These are phyloP conservation scores for Pheosia tremula DNA, from an alignment of 2,888 invertebrate species.

Conservation along the genomic window DNA sequence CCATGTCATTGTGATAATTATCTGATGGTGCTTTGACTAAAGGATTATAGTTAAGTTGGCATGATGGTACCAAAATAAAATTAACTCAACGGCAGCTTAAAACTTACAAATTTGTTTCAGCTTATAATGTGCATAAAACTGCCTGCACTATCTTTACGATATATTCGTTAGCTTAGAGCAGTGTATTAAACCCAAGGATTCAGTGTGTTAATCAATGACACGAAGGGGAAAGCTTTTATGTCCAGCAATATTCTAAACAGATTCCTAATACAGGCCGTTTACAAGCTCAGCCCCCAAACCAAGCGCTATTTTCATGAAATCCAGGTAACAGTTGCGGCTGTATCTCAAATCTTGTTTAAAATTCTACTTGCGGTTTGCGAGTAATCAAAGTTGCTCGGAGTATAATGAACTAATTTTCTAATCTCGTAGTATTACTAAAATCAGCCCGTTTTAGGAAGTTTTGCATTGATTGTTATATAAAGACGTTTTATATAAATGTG, in stretches of 20 bases:
- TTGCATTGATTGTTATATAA: neutral
- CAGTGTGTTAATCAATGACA: neutral
- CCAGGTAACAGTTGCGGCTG: conserved; percentile 24
- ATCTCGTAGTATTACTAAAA: conserved; percentile 6
- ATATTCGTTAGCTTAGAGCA: neutral
- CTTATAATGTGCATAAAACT: neutral
- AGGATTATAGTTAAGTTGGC: neutral
- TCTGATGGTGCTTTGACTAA: neutral
- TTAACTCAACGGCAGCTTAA: no score
- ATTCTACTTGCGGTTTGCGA: conserved; percentile 24
- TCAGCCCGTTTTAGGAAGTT: neutral
- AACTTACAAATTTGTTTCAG: no score
- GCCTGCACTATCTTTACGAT: neutral
- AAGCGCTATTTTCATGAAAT: conserved; percentile 12
- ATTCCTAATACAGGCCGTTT: neutral
- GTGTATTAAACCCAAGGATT: neutral
- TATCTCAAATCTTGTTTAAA: conserved; percentile 28
- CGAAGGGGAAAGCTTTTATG: neutral
- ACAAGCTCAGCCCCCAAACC: neutral
- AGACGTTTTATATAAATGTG: no score
- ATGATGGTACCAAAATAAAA: neutral
- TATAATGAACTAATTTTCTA: conserved; percentile 26
- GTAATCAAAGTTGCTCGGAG: conserved; percentile 29
- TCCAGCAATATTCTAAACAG: conserved; percentile 1
- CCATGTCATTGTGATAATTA: neutral